phyloP scores from a whole-genome alignment of 2,113 vertebrate genomes.

The Tinamus guttatus region DNA sequence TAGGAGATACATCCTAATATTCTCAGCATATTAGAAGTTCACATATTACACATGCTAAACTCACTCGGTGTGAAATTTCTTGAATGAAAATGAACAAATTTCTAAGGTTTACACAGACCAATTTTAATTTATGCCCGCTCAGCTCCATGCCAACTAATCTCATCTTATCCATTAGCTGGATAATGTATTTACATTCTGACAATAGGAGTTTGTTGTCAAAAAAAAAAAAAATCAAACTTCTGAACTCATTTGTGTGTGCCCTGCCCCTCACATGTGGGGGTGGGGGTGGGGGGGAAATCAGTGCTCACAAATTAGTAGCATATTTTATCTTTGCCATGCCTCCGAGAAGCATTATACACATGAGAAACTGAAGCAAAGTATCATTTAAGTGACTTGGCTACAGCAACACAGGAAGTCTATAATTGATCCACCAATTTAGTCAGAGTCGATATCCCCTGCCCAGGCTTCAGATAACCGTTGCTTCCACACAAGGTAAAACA shows the following conservation, averaged over 20 bases:
- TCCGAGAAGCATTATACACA: not conserved
- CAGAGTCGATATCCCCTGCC: not conserved
- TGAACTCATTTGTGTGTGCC: not conserved
- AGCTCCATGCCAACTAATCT: not conserved
- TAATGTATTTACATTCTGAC: not conserved
- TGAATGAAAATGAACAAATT: not conserved
- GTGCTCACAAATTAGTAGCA: not conserved
- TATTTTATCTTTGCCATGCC: not conserved
- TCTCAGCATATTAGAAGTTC: not conserved
- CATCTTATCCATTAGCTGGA: not conserved
- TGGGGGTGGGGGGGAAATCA: not conserved
- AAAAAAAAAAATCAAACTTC: constrained; percentile 23
- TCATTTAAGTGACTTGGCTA: not conserved
- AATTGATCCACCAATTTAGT: constrained; percentile 9
- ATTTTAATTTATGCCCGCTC: not conserved
- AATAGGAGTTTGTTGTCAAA: not conserved
- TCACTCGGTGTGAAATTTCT: not conserved
- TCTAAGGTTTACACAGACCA: not conserved
- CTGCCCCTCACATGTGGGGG: no score
- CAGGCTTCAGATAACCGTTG: not conserved
- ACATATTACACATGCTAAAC: not conserved
- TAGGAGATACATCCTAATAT: not conserved
- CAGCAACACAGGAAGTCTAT: not conserved
- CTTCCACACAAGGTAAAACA: not conserved
- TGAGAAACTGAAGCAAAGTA: not conserved